Conservation (phyloP, 2,888 invertebrate species). For the Brenthis daphne region DNA sequence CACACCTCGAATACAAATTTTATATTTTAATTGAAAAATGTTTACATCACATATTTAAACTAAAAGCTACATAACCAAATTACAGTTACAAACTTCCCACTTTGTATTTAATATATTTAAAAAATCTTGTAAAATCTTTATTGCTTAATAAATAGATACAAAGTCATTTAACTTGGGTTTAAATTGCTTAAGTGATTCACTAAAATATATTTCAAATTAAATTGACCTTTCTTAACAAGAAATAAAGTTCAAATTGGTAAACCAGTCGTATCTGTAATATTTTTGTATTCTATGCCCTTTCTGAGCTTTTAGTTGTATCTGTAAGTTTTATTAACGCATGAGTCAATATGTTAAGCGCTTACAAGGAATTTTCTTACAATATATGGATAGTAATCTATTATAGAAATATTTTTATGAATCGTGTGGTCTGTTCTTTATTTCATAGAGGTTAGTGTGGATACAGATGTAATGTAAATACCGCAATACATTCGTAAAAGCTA, state of each 20-base stretch:
- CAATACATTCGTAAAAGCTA: neutral
- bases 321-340: conserved; percentile 37
- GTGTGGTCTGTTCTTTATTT: conserved; percentile 3
- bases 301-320: conserved; percentile 36
- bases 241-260: conserved; percentile 12
- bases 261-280: neutral
- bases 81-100: conserved; percentile 1
- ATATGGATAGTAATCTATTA: conserved; percentile 7
- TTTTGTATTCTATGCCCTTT: conserved; percentile 15
- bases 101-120: conserved; percentile 9
- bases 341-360: conserved; percentile 32
- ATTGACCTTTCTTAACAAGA: neutral
- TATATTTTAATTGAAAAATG: too few relatives aligned
- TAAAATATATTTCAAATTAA: neutral
- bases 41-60: too few relatives aligned
- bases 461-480: neutral
- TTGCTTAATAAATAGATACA: conserved; percentile 51
- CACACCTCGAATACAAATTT: too few relatives aligned
- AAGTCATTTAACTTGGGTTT: conserved; percentile 46
- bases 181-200: conserved; percentile 42
- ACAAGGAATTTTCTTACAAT: conserved; percentile 22
- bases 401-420: neutral
- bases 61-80: neutral
- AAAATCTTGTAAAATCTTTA: conserved; percentile 49
- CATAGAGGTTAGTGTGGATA: neutral